These are phyloP conservation scores for Prietella phreatophila DNA, from an alignment of 2,113 vertebrate genomes.

Conservation along the genomic window DNA sequence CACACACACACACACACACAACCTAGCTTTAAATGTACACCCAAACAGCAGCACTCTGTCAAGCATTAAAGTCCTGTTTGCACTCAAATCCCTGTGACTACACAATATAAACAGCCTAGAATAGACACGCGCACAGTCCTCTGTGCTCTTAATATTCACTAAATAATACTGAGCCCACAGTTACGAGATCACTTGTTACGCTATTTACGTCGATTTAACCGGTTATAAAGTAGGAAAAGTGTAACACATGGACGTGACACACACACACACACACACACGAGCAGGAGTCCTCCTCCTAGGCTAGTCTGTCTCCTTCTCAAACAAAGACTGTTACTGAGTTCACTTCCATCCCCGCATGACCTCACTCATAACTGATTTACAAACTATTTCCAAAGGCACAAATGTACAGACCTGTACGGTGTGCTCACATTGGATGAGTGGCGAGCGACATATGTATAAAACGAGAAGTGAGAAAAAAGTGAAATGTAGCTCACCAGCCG, in stretches of 20 bases:
- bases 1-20: neutral
- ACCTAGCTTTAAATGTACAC: neutral
- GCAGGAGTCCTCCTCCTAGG: neutral
- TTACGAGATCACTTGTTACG: neutral
- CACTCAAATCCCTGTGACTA: neutral
- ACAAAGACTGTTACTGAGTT: neutral
- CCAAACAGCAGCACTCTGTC: neutral
- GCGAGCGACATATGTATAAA: neutral
- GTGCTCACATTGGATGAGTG: too few species aligned
- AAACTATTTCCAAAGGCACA: neutral
- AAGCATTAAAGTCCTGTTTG: neutral
- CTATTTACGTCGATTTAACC: neutral
- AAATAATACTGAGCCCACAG: too few species aligned
- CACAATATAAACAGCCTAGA: neutral
- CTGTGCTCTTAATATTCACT: neutral
- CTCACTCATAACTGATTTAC: too few species aligned
- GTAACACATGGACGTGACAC: slow-evolving; percentile 26
- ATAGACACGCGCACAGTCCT: neutral
- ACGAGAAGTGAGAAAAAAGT: neutral
- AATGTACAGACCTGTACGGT: neutral
- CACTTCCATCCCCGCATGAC: neutral
- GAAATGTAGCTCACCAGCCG: slow-evolving; percentile 6
- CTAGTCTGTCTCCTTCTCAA: neutral
- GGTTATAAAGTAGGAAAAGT: neutral
- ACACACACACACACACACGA: neutral